phyloP scores from a whole-genome alignment of 2,888 invertebrate genomes.

The Eristalinus sepulchralis region DNA sequence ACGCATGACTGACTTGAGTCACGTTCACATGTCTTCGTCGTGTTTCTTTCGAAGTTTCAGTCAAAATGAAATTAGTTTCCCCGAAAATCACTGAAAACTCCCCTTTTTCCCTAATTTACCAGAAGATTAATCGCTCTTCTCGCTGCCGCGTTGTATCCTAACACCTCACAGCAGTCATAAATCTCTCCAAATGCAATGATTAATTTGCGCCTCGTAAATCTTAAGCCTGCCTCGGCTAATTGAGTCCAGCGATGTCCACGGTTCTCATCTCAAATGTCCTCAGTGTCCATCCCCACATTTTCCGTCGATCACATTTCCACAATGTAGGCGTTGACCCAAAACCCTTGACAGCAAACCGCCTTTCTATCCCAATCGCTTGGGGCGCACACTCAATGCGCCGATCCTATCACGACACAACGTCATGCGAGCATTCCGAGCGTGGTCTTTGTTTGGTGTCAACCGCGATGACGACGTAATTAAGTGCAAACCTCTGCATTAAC shows the following conservation, averaged over 20 bases:
- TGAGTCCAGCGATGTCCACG: slow-evolving; percentile 38
- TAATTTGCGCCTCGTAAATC: slow-evolving; percentile 43
- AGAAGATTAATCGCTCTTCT: slow-evolving; percentile 7
- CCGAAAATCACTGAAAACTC: background rate
- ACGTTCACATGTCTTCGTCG: too few relatives aligned
- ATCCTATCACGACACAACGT: slow-evolving; percentile 43
- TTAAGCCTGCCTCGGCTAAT: slow-evolving; percentile 8
- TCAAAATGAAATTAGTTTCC: background rate
- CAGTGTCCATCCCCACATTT: slow-evolving; percentile 9
- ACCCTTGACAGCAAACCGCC: slow-evolving; percentile 36
- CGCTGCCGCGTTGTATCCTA: background rate
- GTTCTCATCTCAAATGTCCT: slow-evolving; percentile 21
- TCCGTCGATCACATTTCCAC: slow-evolving; percentile 3
- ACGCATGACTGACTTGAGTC: background rate
- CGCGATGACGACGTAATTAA: slow-evolving; percentile 30
- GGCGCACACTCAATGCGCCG: background rate
- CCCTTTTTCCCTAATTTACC: background rate
- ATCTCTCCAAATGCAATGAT: slow-evolving; percentile 17
- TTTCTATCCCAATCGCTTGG: slow-evolving; percentile 12
- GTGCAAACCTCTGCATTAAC: slow-evolving; percentile 54
- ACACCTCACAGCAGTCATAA: slow-evolving; percentile 4
- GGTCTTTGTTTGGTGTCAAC: slow-evolving; percentile 32
- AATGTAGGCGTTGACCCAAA: slow-evolving; percentile 53
- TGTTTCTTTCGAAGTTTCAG: background rate
- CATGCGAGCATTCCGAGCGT: slow-evolving; percentile 10